Evolutionary conservation across 2,888 invertebrate genomes (phyloP), one percentile per base, ranked within the genome.

Genomic region (Strigamia transsilvanica): DNA sequence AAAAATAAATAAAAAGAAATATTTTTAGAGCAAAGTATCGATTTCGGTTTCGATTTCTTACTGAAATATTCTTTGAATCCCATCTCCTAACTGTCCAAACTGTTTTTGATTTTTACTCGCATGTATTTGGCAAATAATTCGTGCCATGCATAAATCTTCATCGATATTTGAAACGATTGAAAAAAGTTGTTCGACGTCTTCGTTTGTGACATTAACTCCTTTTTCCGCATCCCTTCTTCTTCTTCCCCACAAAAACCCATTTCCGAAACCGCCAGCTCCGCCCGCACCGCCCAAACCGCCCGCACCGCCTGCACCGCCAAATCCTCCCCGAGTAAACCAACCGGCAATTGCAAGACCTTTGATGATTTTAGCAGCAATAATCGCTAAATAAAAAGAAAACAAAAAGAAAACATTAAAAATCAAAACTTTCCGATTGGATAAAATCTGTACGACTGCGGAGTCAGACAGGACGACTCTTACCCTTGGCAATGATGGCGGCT

Each of bases 401-500:
- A 6, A 51, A n/a, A 51, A 51, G 4, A 1, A 51, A 51, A 7
- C 4, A 46, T 38, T 5, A 38, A 38, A 38, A 38, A 38, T 5
- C 34, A 10, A 38, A n/a, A n/a, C n/a, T n/a, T 10, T 10, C 10
- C 38, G 6, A 51, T 4, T 51, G 51, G 15, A 51, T 38, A 38
- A 1, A 38, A 9, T 6, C 38, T 38, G 18, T 51, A 51, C 18
- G 51, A 51, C 13, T 5, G 15, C 51, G 12, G 15, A 7, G 51
- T 27, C 27, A 27, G 27, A 27, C 27, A 38, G 2, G 38, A 4
- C 38, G 38, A 34, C 34, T n/a, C n/a, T 9, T 51, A 51, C 51
- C 51, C 18, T 51, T 51, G 15, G 51, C 51, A 51, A 51, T 51
- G 51, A 51, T 10, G 51, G 51, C 51, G 51, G 51, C 51, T 51